phyloP scores from a whole-genome alignment of 1,140 invertebrate genomes.

The Zaprionus taronus region DNA sequence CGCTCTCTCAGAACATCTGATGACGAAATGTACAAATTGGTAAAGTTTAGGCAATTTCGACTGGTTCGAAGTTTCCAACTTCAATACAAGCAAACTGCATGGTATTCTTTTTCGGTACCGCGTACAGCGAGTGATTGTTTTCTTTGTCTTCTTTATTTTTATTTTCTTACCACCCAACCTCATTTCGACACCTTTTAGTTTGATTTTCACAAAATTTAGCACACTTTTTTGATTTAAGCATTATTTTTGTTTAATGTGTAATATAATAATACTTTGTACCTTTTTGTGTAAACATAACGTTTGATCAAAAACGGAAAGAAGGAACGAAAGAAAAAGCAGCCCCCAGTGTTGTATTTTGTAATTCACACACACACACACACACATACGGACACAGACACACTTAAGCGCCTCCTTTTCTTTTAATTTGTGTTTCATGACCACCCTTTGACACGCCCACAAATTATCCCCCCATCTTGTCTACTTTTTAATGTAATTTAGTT shows the following conservation, averaged over 20 bases:
- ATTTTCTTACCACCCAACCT: constrained; percentile 5
- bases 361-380: constrained; percentile 5
- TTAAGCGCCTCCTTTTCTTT: constrained; percentile 13
- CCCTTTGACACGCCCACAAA: constrained; percentile 39
- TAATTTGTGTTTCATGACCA: constrained; percentile 30
- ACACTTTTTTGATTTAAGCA: constrained; percentile 75
- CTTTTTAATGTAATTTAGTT: constrained; percentile 84
- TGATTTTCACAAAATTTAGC: constrained; percentile 61
- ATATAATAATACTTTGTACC: constrained; percentile 82
- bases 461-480: constrained; percentile 71
- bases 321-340: constrained; percentile 33
- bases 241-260: constrained; percentile 74
- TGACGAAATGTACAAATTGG: constrained; percentile 84
- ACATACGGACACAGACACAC: not conserved
- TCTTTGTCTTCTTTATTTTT: constrained; percentile 1
- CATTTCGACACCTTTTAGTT: constrained; percentile 41
- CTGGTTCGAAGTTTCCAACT: not conserved
- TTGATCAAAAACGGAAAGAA: constrained; percentile 31
- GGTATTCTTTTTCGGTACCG: not conserved
- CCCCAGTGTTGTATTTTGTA: constrained; percentile 58
- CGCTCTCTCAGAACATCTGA: constrained; percentile 85
- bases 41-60: constrained; percentile 76
- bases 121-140: not conserved
- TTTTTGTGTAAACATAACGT: constrained; percentile 40
- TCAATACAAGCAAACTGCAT: not conserved